Percentiles rank a stretch among this genome's conserved stretches.
Evolutionary conservation across 2,113 vertebrate species (phyloP).

Genomic region (Plecotus auritus): DNA sequence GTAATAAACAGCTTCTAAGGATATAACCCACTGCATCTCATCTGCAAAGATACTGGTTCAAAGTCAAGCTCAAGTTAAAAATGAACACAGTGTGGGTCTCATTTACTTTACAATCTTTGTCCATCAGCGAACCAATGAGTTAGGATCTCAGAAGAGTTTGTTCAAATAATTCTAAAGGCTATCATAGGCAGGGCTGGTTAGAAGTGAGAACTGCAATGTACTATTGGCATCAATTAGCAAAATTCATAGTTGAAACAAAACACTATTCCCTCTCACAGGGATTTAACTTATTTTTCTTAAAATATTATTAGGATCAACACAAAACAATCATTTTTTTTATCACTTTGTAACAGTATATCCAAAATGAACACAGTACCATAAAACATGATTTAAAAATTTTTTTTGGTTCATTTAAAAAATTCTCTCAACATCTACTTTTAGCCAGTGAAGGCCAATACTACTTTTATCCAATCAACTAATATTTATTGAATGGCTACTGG

Average conservation of each 20-base stretch:
- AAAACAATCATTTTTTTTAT: neutral
- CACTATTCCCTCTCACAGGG: neutral
- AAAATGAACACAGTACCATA: conserved; percentile 10
- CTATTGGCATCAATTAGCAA: neutral
- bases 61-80: conserved; percentile 27
- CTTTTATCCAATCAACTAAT: neutral
- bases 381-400: neutral
- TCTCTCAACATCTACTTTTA: neutral
- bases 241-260: conserved; percentile 19
- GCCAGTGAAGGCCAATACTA: neutral
- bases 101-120: conserved; percentile 19
- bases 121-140: neutral
- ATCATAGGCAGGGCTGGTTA: neutral
- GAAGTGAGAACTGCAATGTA: neutral
- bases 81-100: neutral
- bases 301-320: neutral
- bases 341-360: neutral
- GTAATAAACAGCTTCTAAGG: conserved; percentile 71
- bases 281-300: conserved; percentile 10
- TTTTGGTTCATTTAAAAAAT: neutral
- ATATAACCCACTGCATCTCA: conserved; percentile 1
- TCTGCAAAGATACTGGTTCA: conserved; percentile 24
- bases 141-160: neutral
- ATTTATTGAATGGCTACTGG: neutral
- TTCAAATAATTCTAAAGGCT: neutral